Evolutionary conservation across 2,797 vertebrate species (phyloP).

Genomic region (Yasuhikotakia modesta): DNA sequence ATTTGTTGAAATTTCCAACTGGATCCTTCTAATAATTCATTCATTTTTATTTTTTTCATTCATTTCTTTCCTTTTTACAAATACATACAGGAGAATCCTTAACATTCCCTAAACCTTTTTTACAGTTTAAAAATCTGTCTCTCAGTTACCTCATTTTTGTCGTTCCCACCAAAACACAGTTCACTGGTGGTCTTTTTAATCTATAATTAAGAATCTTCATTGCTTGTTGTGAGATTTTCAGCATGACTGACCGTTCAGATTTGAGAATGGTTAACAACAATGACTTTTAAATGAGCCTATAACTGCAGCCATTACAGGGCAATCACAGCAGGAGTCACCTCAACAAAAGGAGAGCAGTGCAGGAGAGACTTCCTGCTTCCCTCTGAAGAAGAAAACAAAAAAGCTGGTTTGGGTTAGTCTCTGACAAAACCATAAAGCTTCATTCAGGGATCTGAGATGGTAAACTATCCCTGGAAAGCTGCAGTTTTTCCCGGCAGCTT

Average conservation of each 20-base stretch:
- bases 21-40: not conserved
- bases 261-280: slow-evolving; percentile 48
- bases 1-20: not conserved
- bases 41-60: not conserved
- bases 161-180: slow-evolving; percentile 52
- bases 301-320: slow-evolving; percentile 51
- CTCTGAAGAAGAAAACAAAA: slow-evolving; percentile 52
- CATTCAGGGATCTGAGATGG: slow-evolving; percentile 54
- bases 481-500: slow-evolving; percentile 44
- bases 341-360: slow-evolving; percentile 50
- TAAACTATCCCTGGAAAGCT: slow-evolving; percentile 50
- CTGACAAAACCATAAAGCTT: slow-evolving; percentile 57
- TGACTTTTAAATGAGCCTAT: slow-evolving; percentile 57
- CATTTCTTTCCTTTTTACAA: not conserved
- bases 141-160: slow-evolving; percentile 45
- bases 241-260: slow-evolving; percentile 57
- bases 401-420: slow-evolving; percentile 55
- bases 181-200: slow-evolving; percentile 61
- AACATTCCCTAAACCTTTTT: not conserved
- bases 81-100: not conserved
- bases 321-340: slow-evolving; percentile 49
- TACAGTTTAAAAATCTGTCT: slow-evolving; percentile 30
- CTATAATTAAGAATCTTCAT: slow-evolving; percentile 68
- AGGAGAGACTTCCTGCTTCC: slow-evolving; percentile 57
- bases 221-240: slow-evolving; percentile 66